phyloP scores from a whole-genome alignment of 2,113 vertebrate genomes.

The Mesoclemmys tuberculata region DNA sequence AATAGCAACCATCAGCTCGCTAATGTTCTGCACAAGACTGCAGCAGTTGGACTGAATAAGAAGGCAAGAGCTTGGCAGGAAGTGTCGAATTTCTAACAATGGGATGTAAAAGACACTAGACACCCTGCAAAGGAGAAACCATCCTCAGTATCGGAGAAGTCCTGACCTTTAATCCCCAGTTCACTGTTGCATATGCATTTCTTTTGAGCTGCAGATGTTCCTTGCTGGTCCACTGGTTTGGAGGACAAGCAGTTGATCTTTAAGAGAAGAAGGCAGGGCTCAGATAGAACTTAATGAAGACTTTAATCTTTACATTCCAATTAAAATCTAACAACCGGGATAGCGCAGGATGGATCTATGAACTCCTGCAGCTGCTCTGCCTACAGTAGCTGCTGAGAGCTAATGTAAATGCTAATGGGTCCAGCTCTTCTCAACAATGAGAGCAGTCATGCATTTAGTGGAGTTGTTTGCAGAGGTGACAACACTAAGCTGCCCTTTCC shows the following conservation, averaged over 20 bases:
- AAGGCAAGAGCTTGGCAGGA: slow-evolving; percentile 27
- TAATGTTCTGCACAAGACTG: background rate
- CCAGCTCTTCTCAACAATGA: slow-evolving; percentile 20
- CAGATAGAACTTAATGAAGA: slow-evolving; percentile 52
- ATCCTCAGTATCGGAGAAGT: slow-evolving; percentile 56
- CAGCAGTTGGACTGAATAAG: background rate
- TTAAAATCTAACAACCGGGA: background rate
- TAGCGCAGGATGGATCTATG: background rate
- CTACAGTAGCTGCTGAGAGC: background rate
- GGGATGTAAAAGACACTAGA: slow-evolving; percentile 29
- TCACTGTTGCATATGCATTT: slow-evolving; percentile 60
- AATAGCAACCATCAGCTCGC: background rate
- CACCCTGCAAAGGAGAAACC: slow-evolving; percentile 14
- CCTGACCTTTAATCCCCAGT: slow-evolving; percentile 71
- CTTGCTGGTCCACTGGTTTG: slow-evolving; percentile 64
- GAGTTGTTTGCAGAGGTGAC: slow-evolving; percentile 51
- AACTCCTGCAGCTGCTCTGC: slow-evolving; percentile 44
- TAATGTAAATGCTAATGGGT: background rate
- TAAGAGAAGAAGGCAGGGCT: slow-evolving; percentile 33
- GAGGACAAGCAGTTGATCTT: slow-evolving; percentile 67
- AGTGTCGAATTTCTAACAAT: slow-evolving; percentile 46
- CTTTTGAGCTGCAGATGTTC: slow-evolving; percentile 76
- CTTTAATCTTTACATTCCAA: slow-evolving; percentile 58
- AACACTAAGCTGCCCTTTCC: slow-evolving; percentile 69
- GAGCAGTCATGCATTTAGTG: slow-evolving; percentile 49